Evolutionary conservation across 2,797 vertebrate species (phyloP).

Genomic region (Ispidina lecontei): DNA sequence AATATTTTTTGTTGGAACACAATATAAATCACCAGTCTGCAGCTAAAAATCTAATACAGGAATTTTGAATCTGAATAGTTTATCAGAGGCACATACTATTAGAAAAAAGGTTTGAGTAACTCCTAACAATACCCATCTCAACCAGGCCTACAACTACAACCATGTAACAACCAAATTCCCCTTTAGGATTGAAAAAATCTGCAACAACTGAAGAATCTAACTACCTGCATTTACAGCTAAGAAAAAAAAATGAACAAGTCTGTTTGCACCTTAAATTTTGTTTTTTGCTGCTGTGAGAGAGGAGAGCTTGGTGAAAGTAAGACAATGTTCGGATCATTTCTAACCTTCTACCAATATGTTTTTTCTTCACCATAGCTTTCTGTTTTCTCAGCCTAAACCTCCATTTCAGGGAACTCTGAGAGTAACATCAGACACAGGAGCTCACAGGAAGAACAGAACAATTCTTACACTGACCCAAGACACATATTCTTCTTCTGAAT

Average conservation of each 20-base stretch:
- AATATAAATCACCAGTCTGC: background rate
- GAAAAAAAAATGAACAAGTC: background rate
- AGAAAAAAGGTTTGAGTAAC: background rate
- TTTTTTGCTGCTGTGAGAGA: background rate
- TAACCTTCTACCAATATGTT: background rate
- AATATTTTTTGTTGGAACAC: background rate
- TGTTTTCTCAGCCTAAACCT: background rate
- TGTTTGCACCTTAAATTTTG: background rate
- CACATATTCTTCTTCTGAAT: background rate
- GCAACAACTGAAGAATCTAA: background rate
- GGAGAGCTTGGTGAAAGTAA: background rate
- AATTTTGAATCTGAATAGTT: background rate
- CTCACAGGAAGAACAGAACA: fast-evolving
- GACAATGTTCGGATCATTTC: background rate
- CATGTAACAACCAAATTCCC: background rate
- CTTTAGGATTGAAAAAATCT: background rate
- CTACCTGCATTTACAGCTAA: background rate
- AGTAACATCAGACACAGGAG: background rate
- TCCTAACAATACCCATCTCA: conserved; percentile 7
- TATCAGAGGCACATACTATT: background rate
- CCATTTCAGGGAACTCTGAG: background rate
- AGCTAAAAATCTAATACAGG: background rate
- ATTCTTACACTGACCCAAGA: background rate
- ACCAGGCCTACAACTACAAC: conserved; percentile 5
- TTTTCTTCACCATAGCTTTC: background rate